phyloP scores from a whole-genome alignment of 2,888 invertebrate species.

The Mythimna pallens region DNA sequence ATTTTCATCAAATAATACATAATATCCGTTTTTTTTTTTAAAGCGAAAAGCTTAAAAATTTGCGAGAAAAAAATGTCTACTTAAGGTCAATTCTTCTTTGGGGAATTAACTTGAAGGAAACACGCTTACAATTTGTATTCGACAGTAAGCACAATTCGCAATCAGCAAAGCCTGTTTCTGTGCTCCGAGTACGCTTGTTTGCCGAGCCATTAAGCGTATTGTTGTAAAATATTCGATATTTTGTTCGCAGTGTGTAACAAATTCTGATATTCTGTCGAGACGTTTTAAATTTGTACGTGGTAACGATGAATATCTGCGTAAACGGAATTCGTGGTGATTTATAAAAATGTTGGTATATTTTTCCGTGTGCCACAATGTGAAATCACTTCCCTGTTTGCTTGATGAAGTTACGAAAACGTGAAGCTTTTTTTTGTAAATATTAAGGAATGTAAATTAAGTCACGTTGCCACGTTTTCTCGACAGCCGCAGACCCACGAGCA shows the following conservation, averaged over 20 bases:
- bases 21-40: slow-evolving; percentile 54
- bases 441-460: slow-evolving; percentile 53
- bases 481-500: slow-evolving; percentile 27
- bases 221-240: slow-evolving; percentile 70
- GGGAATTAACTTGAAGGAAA: slow-evolving; percentile 81
- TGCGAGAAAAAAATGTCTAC: slow-evolving; percentile 72
- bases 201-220: slow-evolving; percentile 75
- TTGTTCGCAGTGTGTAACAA: slow-evolving; percentile 51
- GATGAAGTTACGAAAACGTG: slow-evolving; percentile 46
- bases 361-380: slow-evolving; percentile 26
- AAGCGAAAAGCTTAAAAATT: slow-evolving; percentile 69
- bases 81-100: slow-evolving; percentile 78
- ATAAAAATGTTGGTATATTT: slow-evolving; percentile 48
- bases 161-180: slow-evolving; percentile 85
- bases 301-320: slow-evolving; percentile 40
- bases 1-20: slow-evolving; percentile 39
- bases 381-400: slow-evolving; percentile 52
- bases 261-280: slow-evolving; percentile 57
- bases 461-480: slow-evolving; percentile 49
- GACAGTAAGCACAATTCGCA: slow-evolving; percentile 87
- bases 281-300: slow-evolving; percentile 49
- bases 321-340: slow-evolving; percentile 36
- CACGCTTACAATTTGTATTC: slow-evolving; percentile 85
- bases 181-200: slow-evolving; percentile 76
- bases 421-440: slow-evolving; percentile 42